Percentiles rank a stretch among this genome's conserved stretches.
Conservation (phyloP, 2,888 invertebrate genomes). For the Drosophila neotestacea region DNA sequence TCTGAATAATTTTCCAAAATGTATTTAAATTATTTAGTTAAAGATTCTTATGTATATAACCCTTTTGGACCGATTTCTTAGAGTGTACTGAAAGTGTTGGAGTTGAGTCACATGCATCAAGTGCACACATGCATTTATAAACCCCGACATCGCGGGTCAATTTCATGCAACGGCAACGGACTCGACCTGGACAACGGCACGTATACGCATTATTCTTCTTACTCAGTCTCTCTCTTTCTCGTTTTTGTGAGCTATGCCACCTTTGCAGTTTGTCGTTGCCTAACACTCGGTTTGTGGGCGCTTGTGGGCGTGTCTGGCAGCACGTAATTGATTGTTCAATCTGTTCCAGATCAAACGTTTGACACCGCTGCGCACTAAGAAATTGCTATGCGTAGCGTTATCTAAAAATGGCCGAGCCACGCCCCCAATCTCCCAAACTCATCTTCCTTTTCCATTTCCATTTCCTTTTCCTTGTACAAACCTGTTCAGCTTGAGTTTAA, state of each 20-base stretch:
- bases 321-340: constrained; percentile 81
- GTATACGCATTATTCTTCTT: constrained; percentile 72
- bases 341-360: constrained; percentile 79
- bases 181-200: constrained; percentile 71
- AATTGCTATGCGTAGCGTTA: constrained; percentile 63
- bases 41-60: too few relatives aligned
- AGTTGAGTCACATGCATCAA: constrained; percentile 67
- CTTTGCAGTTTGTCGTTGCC: constrained; percentile 54
- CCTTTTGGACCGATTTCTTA: too few relatives aligned
- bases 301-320: constrained; percentile 69
- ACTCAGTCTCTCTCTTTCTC: constrained; percentile 26
- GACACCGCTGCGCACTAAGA: constrained; percentile 51
- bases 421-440: not conserved
- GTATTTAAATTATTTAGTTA: too few relatives aligned
- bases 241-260: constrained; percentile 8
- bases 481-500: constrained; percentile 42
- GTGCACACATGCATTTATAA: constrained; percentile 76
- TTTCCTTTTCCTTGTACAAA: not conserved
- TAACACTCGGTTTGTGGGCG: constrained; percentile 1
- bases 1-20: too few relatives aligned
- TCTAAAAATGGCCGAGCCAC: constrained; percentile 55
- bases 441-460: not conserved
- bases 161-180: constrained; percentile 72
- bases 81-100: not conserved
- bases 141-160: constrained; percentile 77